These are phyloP conservation scores for Cerastis leucographa DNA, from an alignment of 2,888 invertebrate genomes.

Conservation along the genomic window DNA sequence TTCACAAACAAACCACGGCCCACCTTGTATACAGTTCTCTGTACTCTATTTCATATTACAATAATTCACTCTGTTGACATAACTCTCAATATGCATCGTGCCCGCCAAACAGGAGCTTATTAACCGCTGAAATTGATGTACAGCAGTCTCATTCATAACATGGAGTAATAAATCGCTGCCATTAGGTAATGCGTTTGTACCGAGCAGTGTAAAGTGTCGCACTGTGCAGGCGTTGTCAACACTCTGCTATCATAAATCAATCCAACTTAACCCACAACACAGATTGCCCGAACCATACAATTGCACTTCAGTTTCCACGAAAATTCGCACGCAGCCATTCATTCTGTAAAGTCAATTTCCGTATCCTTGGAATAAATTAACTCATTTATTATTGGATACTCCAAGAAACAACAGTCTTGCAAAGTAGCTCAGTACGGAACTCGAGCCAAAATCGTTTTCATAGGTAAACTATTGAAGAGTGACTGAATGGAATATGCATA, in stretches of 20 bases:
- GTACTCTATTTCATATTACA: slow-evolving; percentile 1
- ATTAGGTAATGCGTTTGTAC: slow-evolving; percentile 51
- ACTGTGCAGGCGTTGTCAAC: slow-evolving; percentile 51
- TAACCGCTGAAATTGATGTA: slow-evolving; percentile 51
- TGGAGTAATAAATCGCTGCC: slow-evolving; percentile 54
- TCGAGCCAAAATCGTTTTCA: slow-evolving; percentile 46
- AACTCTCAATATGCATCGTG: slow-evolving; percentile 31
- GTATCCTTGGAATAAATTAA: slow-evolving; percentile 43
- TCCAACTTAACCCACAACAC: slow-evolving; percentile 47
- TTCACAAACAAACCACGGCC: not conserved
- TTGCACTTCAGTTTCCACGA: slow-evolving; percentile 26
- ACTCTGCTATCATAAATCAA: slow-evolving; percentile 59
- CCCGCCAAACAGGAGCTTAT: slow-evolving; percentile 52
- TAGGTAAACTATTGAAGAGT: slow-evolving; percentile 49
- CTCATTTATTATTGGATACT: slow-evolving; percentile 35
- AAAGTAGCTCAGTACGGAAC: slow-evolving; percentile 30
- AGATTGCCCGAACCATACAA: slow-evolving; percentile 38
- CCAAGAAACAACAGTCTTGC: slow-evolving; percentile 29
- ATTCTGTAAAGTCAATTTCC: slow-evolving; percentile 36
- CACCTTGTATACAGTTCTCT: not conserved
- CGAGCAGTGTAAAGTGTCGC: slow-evolving; percentile 39
- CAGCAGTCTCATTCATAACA: slow-evolving; percentile 44
- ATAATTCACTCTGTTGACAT: slow-evolving; percentile 15
- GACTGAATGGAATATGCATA: slow-evolving; percentile 51
- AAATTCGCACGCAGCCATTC: slow-evolving; percentile 20